Evolutionary conservation across 2,888 invertebrate species (phyloP), one percentile per base, ranked within the genome.

Genomic region (Heteropelma amictum): DNA sequence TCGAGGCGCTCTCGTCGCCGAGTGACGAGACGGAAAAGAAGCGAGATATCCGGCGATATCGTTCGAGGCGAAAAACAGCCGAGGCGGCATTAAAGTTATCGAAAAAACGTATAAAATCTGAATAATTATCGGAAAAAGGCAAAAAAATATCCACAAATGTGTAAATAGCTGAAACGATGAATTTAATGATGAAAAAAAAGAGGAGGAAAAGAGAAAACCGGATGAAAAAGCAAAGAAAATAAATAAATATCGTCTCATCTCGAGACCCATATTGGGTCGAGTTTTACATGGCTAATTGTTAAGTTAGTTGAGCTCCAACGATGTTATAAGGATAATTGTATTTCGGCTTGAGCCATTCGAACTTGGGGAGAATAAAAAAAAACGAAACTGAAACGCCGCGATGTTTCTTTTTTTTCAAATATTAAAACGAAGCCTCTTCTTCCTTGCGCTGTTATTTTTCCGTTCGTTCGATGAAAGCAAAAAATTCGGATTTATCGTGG

Each of bases 211-310:
- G 35, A 28, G 12, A 30, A 73, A 68, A 54, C 23, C 63, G 63
- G 63, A 63, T 40, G 3, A 56, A 42, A 51, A 30, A n/a, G n/a
- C n/a, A n/a, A n/a, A n/a, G n/a, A n/a, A n/a, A 47, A 65, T 12
- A 54, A 45, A 56, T 8, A 63, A 61, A 30, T 40, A 65, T 54
- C 40, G 47, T 64, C 45, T 60, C 33, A 54, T 60, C 69, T 51
- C 53, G 54, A 38, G 58, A 54, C 64, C 64, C 60, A 65, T 74
- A 70, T 74, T 70, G 74, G 60, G 64, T 70, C 60, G 21, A 70
- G 14, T 70, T 73, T 74, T 74, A 64, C 64, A 74, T 74, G 69
- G 58, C 45, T 58, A 53, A 38, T 19, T n/a, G 12, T 53, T 64
- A 64, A 69, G 64, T 61, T 69, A 53, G n/a, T 47, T 53, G 19